Base-by-base conservation (phyloP, 2,888 invertebrate genomes). In the Habroteleia sp. region DNA sequence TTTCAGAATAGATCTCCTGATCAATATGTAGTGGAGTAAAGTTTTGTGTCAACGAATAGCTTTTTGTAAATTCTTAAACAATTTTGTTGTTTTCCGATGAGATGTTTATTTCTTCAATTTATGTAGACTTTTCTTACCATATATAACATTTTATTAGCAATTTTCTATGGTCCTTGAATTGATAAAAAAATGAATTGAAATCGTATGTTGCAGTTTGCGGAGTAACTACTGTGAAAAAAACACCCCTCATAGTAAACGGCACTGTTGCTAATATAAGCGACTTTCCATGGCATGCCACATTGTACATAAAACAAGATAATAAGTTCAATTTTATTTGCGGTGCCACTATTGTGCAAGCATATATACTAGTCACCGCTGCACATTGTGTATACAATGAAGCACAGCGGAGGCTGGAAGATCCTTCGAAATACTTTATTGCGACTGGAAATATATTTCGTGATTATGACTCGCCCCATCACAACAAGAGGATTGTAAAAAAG, bases 261-360 rank as follows among this genome's bases (percentile, higher is more conserved):
- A 48, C 52, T 1, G 1, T 2, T 3, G 79, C 88, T 1, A 74
- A 80, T 0, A 69, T 85, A n/a, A 79, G 80, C 0, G 86, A 89
- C 31, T 87, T 88, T 56, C 89, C 89, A 0, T 89, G 89, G 89
- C 88, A 89, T 42, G 88, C 84, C 7, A 86, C 87, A 1, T 56
- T 89, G 1, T 89, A 88, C 62, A 77, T 33, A 62, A 33, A 60
- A 2, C 72, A 77, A 3, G 20, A 10, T 3, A 73, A 56, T 1
- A 16, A 52, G 1, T 88, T 85, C 50, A 44, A 76, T 20, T 88
- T 87, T 39, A 80, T 82, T 13, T 89, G 89, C 54, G 89, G 89
- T 8, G 88, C 88, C n/a, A 85, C 88, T 1, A 86, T 89, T 7
- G 84, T 89, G 52, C 80, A 82, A 2, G 81, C 83, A 0, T 81